Conservation (phyloP, 64 coral and sea anemone genomes). For the Pocillopora verrucosa region DNA sequence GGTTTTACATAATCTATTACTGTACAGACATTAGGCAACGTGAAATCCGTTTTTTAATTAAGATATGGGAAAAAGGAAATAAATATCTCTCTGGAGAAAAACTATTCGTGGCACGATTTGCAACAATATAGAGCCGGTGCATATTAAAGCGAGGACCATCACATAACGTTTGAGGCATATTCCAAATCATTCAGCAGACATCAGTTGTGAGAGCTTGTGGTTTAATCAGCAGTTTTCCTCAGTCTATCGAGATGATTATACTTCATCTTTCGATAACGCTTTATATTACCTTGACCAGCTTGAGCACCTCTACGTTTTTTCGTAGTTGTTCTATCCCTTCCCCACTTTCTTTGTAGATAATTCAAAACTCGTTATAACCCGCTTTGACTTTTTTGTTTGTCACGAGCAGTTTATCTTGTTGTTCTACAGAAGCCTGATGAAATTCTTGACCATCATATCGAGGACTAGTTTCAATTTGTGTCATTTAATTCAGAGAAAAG, state of each 20-base stretch:
- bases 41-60: too few species aligned
- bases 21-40: too few species aligned
- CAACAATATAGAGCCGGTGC: neutral
- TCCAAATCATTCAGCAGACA: neutral
- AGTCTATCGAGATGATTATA: neutral
- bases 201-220: neutral
- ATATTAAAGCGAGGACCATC: neutral
- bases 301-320: neutral
- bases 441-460: neutral
- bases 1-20: too few species aligned
- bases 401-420: neutral
- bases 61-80: too few species aligned
- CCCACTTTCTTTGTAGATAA: neutral
- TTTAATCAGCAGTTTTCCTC: neutral
- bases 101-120: too few species aligned
- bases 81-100: too few species aligned
- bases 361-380: neutral
- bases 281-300: neutral
- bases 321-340: neutral
- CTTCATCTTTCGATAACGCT: neutral
- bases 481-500: too few species aligned
- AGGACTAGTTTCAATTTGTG: neutral
- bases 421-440: neutral
- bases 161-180: neutral
- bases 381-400: neutral